Percentiles rank a stretch among this genome's conserved stretches.
These are phyloP conservation scores for Semaprochilodus insignis DNA, from an alignment of 2,797 vertebrate species.

Conservation along the genomic window DNA sequence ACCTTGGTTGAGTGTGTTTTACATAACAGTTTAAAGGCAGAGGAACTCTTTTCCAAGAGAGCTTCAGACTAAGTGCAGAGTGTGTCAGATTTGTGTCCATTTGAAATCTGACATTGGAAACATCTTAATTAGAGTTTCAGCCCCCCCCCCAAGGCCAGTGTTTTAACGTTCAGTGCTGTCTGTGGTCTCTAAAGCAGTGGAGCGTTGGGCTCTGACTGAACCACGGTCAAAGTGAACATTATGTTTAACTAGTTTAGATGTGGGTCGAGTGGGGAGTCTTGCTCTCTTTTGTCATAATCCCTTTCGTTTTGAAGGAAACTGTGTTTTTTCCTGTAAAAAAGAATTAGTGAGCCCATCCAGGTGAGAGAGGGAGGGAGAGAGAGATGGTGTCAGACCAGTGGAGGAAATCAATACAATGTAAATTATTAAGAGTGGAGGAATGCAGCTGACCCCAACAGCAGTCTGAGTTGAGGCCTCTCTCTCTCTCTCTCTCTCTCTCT, in stretches of 20 bases:
- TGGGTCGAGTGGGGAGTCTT: slow-evolving; percentile 62
- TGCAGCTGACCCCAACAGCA: slow-evolving; percentile 86
- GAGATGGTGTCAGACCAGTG: slow-evolving; percentile 77
- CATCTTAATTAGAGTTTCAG: slow-evolving; percentile 34
- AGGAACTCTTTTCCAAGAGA: slow-evolving; percentile 53
- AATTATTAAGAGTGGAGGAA: slow-evolving; percentile 97
- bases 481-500: slow-evolving; percentile 87
- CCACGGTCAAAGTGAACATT: slow-evolving; percentile 58
- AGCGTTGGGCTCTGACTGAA: slow-evolving; percentile 21
- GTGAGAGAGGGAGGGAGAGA: slow-evolving; percentile 49
- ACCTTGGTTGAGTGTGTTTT: slow-evolving; percentile 65
- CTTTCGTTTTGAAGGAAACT: slow-evolving; percentile 69
- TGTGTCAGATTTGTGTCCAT: slow-evolving; percentile 35
- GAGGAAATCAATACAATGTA: slow-evolving; percentile 94
- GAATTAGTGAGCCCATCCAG: slow-evolving; percentile 43
- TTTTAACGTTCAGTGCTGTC: slow-evolving; percentile 53
- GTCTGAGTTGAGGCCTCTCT: slow-evolving; percentile 86
- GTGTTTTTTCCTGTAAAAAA: slow-evolving; percentile 63
- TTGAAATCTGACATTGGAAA: slow-evolving; percentile 15
- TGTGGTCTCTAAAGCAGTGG: not conserved
- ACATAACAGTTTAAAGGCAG: slow-evolving; percentile 65
- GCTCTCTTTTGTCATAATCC: slow-evolving; percentile 65
- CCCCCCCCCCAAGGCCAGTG: slow-evolving; percentile 8
- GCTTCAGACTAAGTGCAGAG: slow-evolving; percentile 36
- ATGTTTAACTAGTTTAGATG: slow-evolving; percentile 72